phyloP scores from a whole-genome alignment of 2,797 vertebrate genomes.

The Onychomys torridus region DNA sequence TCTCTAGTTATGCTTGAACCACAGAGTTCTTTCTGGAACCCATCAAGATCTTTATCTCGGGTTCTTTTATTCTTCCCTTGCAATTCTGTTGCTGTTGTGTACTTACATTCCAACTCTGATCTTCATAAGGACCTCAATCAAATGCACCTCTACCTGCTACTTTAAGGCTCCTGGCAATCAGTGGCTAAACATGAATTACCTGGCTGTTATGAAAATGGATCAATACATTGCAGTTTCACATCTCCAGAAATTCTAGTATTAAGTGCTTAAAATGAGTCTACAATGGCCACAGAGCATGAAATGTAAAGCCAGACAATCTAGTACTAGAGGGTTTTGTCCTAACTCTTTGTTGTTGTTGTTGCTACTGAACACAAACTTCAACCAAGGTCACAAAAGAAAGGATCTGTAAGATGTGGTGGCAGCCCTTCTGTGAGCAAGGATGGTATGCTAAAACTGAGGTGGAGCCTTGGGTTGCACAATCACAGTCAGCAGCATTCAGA shows the following conservation, averaged over 20 bases:
- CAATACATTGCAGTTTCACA: not conserved
- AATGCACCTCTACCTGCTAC: not conserved
- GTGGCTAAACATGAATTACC: not conserved
- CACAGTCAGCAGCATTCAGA: slow-evolving; percentile 10
- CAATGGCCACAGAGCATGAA: not conserved
- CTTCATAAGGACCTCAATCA: not conserved
- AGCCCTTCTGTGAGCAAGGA: not conserved
- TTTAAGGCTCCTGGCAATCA: not conserved
- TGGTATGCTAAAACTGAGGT: not conserved
- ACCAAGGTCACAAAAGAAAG: not conserved
- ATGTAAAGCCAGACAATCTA: slow-evolving; percentile 11
- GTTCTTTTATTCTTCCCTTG: not conserved
- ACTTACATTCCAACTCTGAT: not conserved
- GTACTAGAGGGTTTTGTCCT: slow-evolving; percentile 5
- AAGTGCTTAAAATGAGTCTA: slow-evolving; percentile 8
- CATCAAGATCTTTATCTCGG: not conserved
- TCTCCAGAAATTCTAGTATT: not conserved
- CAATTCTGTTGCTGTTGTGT: not conserved
- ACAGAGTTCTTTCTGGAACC: not conserved
- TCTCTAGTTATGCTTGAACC: not conserved
- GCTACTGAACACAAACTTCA: slow-evolving; percentile 19
- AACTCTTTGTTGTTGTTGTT: not conserved
- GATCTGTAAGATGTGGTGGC: not conserved
- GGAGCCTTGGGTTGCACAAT: not conserved
- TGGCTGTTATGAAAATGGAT: not conserved